Percentiles rank a stretch among this genome's conserved stretches.
Evolutionary conservation across 2,797 vertebrate species (phyloP).

Genomic region (Thaleichthys pacificus): DNA sequence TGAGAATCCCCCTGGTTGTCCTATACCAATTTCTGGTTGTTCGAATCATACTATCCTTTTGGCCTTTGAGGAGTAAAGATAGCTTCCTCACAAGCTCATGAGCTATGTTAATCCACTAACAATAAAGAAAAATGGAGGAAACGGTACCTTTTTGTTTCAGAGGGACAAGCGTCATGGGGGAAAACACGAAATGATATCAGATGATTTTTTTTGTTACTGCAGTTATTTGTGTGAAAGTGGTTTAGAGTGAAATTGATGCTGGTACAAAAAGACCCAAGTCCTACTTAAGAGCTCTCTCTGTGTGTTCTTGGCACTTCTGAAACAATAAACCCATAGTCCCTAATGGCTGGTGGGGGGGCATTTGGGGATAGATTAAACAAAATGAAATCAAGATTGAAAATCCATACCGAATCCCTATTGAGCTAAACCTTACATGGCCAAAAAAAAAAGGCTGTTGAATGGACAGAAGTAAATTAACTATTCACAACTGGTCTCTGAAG

Average conservation of each 20-base stretch:
- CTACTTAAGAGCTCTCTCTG: too few relatives aligned
- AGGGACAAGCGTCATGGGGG: slow-evolving; percentile 38
- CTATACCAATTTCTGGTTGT: slow-evolving; percentile 53
- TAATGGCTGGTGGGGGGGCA: slow-evolving; percentile 5
- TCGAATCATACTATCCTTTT: slow-evolving; percentile 56
- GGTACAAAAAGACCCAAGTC: slow-evolving; percentile 16
- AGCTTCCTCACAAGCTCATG: slow-evolving; percentile 49
- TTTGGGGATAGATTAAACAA: slow-evolving; percentile 36
- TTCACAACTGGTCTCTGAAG: slow-evolving; percentile 26
- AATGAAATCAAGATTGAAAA: slow-evolving; percentile 34
- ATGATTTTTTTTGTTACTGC: slow-evolving; percentile 55
- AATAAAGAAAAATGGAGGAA: slow-evolving; percentile 52
- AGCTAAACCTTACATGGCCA: slow-evolving; percentile 26
- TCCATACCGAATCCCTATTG: slow-evolving; percentile 27
- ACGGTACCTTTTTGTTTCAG: slow-evolving; percentile 41
- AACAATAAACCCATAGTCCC: slow-evolving; percentile 28
- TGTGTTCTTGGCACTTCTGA: slow-evolving; percentile 47
- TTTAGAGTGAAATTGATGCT: slow-evolving; percentile 32
- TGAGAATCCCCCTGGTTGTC: slow-evolving; percentile 34
- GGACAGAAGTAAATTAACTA: slow-evolving; percentile 36
- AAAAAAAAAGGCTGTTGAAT: slow-evolving; percentile 44
- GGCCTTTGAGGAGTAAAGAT: slow-evolving; percentile 40
- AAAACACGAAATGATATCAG: slow-evolving; percentile 46
- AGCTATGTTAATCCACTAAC: slow-evolving; percentile 60
- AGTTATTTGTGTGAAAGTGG: slow-evolving; percentile 56